These are phyloP conservation scores for Ibycter americanus DNA, from an alignment of 2,797 vertebrate genomes.

Conservation along the genomic window DNA sequence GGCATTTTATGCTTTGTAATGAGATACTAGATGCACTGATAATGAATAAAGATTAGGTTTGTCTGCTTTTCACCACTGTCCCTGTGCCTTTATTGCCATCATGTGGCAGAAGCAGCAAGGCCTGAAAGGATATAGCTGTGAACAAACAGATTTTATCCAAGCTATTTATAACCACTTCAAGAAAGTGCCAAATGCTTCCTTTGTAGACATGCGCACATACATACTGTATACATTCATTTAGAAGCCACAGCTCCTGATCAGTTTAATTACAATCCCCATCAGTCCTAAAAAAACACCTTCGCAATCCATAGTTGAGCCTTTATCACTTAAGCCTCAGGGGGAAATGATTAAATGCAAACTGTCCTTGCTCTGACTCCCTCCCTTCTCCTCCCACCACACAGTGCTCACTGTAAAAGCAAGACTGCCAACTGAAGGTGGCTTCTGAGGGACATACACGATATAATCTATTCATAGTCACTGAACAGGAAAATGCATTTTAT, in stretches of 20 bases:
- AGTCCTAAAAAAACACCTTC: constrained; percentile 5
- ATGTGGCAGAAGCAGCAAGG: constrained; percentile 43
- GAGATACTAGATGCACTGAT: neutral
- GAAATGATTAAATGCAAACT: constrained; percentile 14
- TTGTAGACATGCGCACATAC: neutral
- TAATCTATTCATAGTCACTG: neutral
- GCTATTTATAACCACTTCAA: constrained; percentile 11
- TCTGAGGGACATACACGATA: neutral
- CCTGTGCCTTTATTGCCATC: constrained; percentile 54
- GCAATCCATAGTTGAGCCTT: neutral
- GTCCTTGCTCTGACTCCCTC: neutral
- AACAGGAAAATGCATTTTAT: neutral
- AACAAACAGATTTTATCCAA: constrained; percentile 35
- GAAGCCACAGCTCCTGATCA: constrained; percentile 4
- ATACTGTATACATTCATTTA: neutral
- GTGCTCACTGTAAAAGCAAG: neutral
- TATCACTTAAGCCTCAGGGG: neutral
- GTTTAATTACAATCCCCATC: constrained; percentile 29
- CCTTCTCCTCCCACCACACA: neutral
- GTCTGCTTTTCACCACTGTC: neutral
- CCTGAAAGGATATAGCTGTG: neutral
- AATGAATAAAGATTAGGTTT: neutral
- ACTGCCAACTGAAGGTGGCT: neutral
- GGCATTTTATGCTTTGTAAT: neutral
- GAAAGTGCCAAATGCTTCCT: neutral